phyloP scores from a whole-genome alignment of 2,113 vertebrate species.

The Andinoacara biseriatus region DNA sequence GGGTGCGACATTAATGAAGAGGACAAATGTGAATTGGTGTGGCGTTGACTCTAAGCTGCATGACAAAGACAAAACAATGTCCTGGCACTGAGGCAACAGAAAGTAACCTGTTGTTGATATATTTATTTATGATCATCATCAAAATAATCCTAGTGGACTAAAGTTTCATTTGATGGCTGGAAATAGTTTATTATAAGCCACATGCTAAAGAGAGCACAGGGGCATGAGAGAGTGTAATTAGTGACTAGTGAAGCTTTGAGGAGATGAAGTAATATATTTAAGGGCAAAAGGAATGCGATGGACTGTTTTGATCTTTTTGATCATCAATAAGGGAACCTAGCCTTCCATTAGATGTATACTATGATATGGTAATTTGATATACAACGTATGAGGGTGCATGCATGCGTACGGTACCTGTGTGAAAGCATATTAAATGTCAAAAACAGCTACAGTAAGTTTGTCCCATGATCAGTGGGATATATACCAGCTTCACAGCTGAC shows the following conservation, averaged over 20 bases:
- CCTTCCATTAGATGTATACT: constrained; percentile 39
- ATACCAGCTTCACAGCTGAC: constrained; percentile 20
- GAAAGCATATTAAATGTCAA: constrained; percentile 35
- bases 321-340: constrained; percentile 55
- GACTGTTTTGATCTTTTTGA: constrained; percentile 42
- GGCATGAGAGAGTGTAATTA: constrained; percentile 54
- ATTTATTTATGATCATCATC: constrained; percentile 32
- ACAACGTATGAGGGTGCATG: not conserved
- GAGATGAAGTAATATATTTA: constrained; percentile 63
- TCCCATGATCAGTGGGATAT: not conserved
- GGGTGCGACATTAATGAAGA: constrained; percentile 71
- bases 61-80: constrained; percentile 15
- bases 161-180: constrained; percentile 39
- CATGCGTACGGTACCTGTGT: not conserved
- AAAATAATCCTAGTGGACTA: constrained; percentile 12
- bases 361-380: constrained; percentile 57
- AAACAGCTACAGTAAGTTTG: constrained; percentile 19
- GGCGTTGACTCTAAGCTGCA: constrained; percentile 67
- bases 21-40: constrained; percentile 78
- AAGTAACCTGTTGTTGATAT: constrained; percentile 2
- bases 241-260: constrained; percentile 51
- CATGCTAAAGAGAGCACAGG: constrained; percentile 43
- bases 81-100: not conserved
- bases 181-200: constrained; percentile 42
- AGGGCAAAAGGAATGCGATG: constrained; percentile 35